Conservation (phyloP, 1,140 invertebrate genomes). For the Cydia amplana region DNA sequence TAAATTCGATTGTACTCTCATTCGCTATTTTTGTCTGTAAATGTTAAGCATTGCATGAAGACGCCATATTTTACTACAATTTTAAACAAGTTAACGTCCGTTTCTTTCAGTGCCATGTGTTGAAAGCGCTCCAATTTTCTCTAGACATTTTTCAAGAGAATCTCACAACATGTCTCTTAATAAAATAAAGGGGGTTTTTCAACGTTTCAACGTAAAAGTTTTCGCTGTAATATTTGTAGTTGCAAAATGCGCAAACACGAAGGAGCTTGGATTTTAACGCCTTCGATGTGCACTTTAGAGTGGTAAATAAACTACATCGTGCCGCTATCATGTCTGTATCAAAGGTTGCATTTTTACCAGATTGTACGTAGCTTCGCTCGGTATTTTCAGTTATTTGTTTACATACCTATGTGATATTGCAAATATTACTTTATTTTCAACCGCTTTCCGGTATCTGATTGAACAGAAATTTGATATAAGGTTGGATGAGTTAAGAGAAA, state of each 20-base stretch:
- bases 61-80: constrained; percentile 1
- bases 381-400: too few species aligned
- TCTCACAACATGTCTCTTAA: constrained; percentile 7
- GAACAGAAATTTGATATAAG: too few species aligned
- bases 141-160: constrained; percentile 16
- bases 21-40: too few species aligned
- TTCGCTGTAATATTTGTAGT: not conserved
- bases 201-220: not conserved
- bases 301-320: not conserved
- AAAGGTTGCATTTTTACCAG: not conserved
- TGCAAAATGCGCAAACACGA: not conserved
- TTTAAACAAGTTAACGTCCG: not conserved
- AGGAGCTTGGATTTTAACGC: constrained; percentile 10
- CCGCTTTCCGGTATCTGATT: too few species aligned
- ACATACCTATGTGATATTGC: too few species aligned
- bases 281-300: constrained; percentile 2
- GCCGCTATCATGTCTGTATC: not conserved
- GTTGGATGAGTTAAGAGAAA: too few species aligned
- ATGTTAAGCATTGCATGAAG: not conserved
- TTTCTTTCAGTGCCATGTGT: constrained; percentile 3
- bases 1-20: too few species aligned
- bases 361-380: too few species aligned
- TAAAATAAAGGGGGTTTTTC: constrained; percentile 1
- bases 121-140: constrained; percentile 16
- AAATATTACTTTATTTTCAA: too few species aligned